phyloP scores from a whole-genome alignment of 2,797 vertebrate species.

The Poliocrania exsul region DNA sequence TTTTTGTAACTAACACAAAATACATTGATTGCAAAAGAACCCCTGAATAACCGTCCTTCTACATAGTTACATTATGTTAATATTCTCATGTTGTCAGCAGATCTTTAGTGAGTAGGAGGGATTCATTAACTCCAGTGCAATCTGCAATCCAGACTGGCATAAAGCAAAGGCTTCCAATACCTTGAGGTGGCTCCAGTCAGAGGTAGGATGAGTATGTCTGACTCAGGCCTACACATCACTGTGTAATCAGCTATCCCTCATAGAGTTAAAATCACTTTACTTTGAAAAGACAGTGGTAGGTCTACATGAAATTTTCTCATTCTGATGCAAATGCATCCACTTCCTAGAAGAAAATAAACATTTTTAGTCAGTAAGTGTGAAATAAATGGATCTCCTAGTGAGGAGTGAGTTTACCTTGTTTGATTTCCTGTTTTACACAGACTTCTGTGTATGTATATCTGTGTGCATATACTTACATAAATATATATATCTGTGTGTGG shows the following conservation, averaged over 20 bases:
- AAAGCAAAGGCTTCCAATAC: neutral
- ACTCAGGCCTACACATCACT: neutral
- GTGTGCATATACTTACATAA: neutral
- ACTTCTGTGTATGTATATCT: neutral
- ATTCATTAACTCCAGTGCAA: slow-evolving; percentile 46
- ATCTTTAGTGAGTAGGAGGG: slow-evolving; percentile 5
- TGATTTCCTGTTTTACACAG: neutral
- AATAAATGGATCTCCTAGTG: slow-evolving; percentile 16
- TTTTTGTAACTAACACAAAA: neutral
- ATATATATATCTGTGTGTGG: neutral
- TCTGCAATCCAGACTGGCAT: slow-evolving; percentile 26
- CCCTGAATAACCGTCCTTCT: neutral
- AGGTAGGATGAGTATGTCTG: neutral
- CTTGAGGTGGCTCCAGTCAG: slow-evolving; percentile 26
- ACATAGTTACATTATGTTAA: neutral
- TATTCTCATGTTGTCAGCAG: slow-evolving; percentile 32
- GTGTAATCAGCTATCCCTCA: slow-evolving; percentile 18
- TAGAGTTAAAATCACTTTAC: slow-evolving; percentile 22
- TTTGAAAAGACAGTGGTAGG: slow-evolving; percentile 37
- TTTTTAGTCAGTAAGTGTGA: neutral
- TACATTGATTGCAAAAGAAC: neutral
- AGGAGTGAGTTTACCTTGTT: slow-evolving; percentile 1
- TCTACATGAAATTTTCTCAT: slow-evolving; percentile 19
- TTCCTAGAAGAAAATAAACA: slow-evolving; percentile 46
- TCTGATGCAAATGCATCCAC: slow-evolving; percentile 15